Evolutionary conservation across 2,888 invertebrate species (phyloP).

Genomic region (Stictocephala bisonia): DNA sequence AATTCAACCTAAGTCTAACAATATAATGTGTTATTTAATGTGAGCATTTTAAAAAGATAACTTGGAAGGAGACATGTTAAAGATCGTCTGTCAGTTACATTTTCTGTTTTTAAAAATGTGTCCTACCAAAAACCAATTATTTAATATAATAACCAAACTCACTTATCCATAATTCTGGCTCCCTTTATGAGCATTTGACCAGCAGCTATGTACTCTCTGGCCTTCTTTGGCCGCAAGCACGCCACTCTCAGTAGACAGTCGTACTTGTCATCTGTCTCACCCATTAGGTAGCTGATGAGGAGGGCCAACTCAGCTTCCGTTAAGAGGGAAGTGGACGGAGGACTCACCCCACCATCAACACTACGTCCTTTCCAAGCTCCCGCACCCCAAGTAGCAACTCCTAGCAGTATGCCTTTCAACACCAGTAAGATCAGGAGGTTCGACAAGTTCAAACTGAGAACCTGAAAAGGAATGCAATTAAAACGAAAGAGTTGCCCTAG

Average conservation of each 20-base stretch:
- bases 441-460: conserved; percentile 84
- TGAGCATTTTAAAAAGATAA: too few species aligned
- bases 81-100: too few species aligned
- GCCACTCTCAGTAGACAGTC: conserved; percentile 81
- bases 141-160: too few species aligned
- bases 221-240: conserved; percentile 79
- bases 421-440: conserved; percentile 83
- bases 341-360: conserved; percentile 65
- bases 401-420: conserved; percentile 83
- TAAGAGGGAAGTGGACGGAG: conserved; percentile 61
- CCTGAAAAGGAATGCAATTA: conserved; percentile 64
- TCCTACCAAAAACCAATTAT: too few species aligned
- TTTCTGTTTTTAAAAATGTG: too few species aligned
- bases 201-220: conserved; percentile 79
- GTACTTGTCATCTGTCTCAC: conserved; percentile 72
- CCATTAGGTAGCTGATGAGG: conserved; percentile 76
- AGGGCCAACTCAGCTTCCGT: conserved; percentile 79
- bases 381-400: conserved; percentile 81
- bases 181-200: conserved; percentile 81
- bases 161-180: conserved; percentile 76
- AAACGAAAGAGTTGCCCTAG: neutral
- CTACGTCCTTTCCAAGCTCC: conserved; percentile 68
- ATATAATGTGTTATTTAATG: conserved; percentile 26
- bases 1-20: too few species aligned
- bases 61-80: too few species aligned